Conservation (phyloP, 2,888 invertebrate genomes). For the Lithophane leautieri region DNA sequence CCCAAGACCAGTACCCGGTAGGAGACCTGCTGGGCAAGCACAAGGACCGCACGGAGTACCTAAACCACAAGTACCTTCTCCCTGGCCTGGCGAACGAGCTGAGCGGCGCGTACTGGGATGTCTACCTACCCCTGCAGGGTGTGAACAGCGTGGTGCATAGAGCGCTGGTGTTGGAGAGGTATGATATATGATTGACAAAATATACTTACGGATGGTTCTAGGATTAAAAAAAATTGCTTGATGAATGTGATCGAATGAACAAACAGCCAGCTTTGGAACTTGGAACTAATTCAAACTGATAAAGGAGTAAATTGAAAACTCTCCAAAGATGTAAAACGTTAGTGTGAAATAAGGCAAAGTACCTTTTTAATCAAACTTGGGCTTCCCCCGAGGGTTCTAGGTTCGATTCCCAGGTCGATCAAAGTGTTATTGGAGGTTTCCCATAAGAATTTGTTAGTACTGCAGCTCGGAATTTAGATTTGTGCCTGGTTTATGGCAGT, state of each 20-base stretch:
- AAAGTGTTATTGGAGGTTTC: too few species aligned
- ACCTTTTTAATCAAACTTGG: background rate
- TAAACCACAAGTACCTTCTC: conserved; percentile 92
- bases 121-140: conserved; percentile 96
- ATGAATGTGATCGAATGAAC: too few species aligned
- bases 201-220: too few species aligned
- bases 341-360: background rate
- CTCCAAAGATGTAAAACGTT: background rate
- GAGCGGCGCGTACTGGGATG: conserved; percentile 95
- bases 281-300: background rate
- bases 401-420: background rate
- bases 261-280: too few species aligned
- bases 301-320: background rate
- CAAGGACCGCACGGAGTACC: conserved; percentile 92
- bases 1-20: conserved; percentile 97
- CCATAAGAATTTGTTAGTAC: background rate
- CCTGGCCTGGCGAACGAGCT: conserved; percentile 93
- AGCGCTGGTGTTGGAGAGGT: conserved; percentile 94
- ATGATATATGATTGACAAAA: background rate
- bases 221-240: too few species aligned
- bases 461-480: background rate
- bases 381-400: background rate
- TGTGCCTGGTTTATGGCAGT: background rate
- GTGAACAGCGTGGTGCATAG: conserved; percentile 94
- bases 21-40: conserved; percentile 97